These are phyloP conservation scores for Lymantria dispar DNA, from an alignment of 2,888 invertebrate genomes.

Conservation along the genomic window DNA sequence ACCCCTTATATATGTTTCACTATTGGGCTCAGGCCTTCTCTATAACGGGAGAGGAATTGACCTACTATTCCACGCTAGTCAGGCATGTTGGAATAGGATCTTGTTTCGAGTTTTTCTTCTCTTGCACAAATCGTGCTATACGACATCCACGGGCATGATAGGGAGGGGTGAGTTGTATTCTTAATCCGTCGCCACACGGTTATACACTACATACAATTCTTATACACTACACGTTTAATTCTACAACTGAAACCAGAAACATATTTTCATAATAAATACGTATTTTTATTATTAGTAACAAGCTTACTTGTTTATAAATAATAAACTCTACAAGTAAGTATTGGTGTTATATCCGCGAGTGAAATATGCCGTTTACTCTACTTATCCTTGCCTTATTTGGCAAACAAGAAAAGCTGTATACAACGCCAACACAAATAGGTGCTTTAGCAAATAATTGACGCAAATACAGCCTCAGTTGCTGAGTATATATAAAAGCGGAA, in stretches of 20 bases:
- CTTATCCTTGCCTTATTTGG: slow-evolving; percentile 39
- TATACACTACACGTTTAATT: too few relatives aligned
- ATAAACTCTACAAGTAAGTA: slow-evolving; percentile 18
- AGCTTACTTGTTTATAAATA: slow-evolving; percentile 1
- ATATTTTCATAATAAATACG: background rate
- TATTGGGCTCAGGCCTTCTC: too few relatives aligned
- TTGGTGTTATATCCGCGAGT: slow-evolving; percentile 21
- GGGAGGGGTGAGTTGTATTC: too few relatives aligned
- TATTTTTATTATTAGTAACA: background rate
- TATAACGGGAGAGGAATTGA: too few relatives aligned
- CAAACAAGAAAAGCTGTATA: slow-evolving; percentile 44
- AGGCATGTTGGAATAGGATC: too few relatives aligned
- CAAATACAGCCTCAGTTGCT: slow-evolving; percentile 41
- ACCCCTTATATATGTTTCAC: too few relatives aligned
- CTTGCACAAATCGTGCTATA: too few relatives aligned
- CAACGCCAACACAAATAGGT: slow-evolving; percentile 46
- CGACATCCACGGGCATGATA: too few relatives aligned
- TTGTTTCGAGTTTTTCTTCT: too few relatives aligned
- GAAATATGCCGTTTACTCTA: slow-evolving; percentile 35
- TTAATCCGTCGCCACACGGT: too few relatives aligned
- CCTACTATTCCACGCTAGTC: too few relatives aligned
- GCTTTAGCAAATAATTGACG: slow-evolving; percentile 41
- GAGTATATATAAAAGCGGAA: slow-evolving; percentile 51
- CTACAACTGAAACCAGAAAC: background rate
- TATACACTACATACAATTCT: too few relatives aligned